phyloP scores from a whole-genome alignment of 2,888 invertebrate genomes.

The Mayetiola destructor region DNA sequence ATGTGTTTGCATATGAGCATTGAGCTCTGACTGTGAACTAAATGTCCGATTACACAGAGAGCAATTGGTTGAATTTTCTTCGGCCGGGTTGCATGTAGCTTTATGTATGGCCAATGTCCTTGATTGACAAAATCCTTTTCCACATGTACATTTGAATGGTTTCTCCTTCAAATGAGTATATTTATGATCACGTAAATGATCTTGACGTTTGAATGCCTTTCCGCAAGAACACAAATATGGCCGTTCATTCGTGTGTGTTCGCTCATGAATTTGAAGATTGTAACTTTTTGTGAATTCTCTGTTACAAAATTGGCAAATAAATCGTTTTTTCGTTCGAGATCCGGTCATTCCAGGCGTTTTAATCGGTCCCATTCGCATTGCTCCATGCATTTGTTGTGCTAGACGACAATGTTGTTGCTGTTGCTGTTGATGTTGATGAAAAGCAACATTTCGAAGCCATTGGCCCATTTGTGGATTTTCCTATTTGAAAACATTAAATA shows the following conservation, averaged over 20 bases:
- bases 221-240: conserved; percentile 94
- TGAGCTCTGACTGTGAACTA: conserved; percentile 83
- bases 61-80: conserved; percentile 87
- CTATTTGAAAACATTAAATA: too few relatives aligned
- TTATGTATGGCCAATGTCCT: conserved; percentile 91
- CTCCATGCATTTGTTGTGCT: conserved; percentile 28
- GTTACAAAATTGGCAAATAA: conserved; percentile 95
- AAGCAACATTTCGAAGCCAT: conserved; percentile 56
- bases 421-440: conserved; percentile 40
- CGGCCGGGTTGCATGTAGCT: conserved; percentile 82
- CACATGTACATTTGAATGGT: conserved; percentile 96
- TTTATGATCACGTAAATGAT: conserved; percentile 81
- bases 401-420: conserved; percentile 27
- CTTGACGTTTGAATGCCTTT: conserved; percentile 89
- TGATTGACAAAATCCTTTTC: conserved; percentile 96
- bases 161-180: conserved; percentile 98
- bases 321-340: conserved; percentile 63
- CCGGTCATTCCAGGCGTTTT: conserved; percentile 43
- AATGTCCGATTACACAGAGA: conserved; percentile 77
- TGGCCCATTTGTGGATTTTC: too few relatives aligned
- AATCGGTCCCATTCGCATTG: conserved; percentile 40
- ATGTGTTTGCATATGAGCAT: conserved; percentile 78
- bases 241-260: conserved; percentile 92
- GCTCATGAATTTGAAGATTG: conserved; percentile 91
- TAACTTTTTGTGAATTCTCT: conserved; percentile 96